Percentiles rank a stretch among this genome's conserved stretches.
Evolutionary conservation across 1,140 invertebrate genomes (phyloP).

Genomic region (Hypothenemus hampei): DNA sequence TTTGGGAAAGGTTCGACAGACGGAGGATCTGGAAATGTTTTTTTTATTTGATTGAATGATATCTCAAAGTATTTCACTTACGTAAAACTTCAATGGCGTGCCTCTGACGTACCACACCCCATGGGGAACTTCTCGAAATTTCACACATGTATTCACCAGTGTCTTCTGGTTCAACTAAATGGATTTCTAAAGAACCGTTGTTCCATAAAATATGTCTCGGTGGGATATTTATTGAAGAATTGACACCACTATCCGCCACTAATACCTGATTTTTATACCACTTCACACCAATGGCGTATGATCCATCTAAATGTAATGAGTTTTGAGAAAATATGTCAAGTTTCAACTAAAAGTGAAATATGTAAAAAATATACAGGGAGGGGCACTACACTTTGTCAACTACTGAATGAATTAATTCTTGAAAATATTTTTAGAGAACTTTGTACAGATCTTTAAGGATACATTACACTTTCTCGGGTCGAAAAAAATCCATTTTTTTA

Average conservation of each 20-base stretch:
- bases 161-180: conserved; percentile 55
- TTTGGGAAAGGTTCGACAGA: conserved; percentile 61
- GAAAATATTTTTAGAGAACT: too few relatives aligned
- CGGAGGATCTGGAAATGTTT: conserved; percentile 56
- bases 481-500: too few relatives aligned
- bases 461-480: too few relatives aligned
- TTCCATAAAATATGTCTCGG: conserved; percentile 56
- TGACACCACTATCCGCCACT: conserved; percentile 59
- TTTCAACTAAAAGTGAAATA: too few relatives aligned
- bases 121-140: conserved; percentile 53
- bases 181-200: conserved; percentile 68
- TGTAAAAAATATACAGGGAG: too few relatives aligned
- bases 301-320: too few relatives aligned
- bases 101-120: conserved; percentile 58
- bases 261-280: conserved; percentile 59
- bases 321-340: too few relatives aligned
- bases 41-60: background rate
- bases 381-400: too few relatives aligned
- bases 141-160: conserved; percentile 71
- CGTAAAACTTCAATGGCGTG: conserved; percentile 73
- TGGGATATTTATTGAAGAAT: conserved; percentile 47
- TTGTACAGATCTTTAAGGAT: too few relatives aligned
- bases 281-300: conserved; percentile 32
- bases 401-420: too few relatives aligned
- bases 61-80: conserved; percentile 45